phyloP scores from a whole-genome alignment of 2,888 invertebrate genomes.

The Caenorhabditis virilis region DNA sequence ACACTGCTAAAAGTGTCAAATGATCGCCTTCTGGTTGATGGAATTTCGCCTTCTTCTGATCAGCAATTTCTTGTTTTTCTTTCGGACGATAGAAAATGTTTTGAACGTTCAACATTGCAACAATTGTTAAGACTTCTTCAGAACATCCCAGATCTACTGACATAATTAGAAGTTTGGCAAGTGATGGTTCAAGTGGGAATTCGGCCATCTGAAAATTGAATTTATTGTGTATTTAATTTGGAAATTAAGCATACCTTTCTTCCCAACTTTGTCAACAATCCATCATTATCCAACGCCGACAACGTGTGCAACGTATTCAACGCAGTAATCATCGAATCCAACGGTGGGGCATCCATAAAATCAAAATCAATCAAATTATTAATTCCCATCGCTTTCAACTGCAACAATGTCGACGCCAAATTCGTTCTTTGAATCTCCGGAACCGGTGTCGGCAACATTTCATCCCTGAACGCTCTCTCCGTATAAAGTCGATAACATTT shows the following conservation, averaged over 20 bases:
- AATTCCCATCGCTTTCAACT: slow-evolving; percentile 98
- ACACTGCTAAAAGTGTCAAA: slow-evolving; percentile 92
- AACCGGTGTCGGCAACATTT: slow-evolving; percentile 96
- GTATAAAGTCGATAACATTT: slow-evolving; percentile 96
- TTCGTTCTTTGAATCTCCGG: slow-evolving; percentile 99
- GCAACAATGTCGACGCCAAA: slow-evolving; percentile 90
- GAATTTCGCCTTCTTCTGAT: slow-evolving; percentile 98
- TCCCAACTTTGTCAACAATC: slow-evolving; percentile 74
- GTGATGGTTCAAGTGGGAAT: slow-evolving; percentile 95
- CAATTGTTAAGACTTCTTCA: slow-evolving; percentile 96
- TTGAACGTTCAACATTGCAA: slow-evolving; percentile 97
- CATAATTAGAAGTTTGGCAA: slow-evolving; percentile 98
- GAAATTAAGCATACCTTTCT: slow-evolving; percentile 72
- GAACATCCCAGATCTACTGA: slow-evolving; percentile 95
- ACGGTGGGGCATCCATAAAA: slow-evolving; percentile 98
- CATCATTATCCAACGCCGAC: slow-evolving; percentile 86
- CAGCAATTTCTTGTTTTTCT: slow-evolving; percentile 93
- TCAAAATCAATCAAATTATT: slow-evolving; percentile 97
- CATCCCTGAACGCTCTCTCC: slow-evolving; percentile 92
- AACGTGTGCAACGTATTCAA: slow-evolving; percentile 94
- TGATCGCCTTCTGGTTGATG: slow-evolving; percentile 99
- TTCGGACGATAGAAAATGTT: slow-evolving; percentile 88
- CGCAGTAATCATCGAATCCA: slow-evolving; percentile 88
- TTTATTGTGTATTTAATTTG: background rate
- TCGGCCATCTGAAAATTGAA: slow-evolving; percentile 87